Evolutionary conservation across 2,888 invertebrate species (phyloP).

Genomic region (Rhagonycha lutea): DNA sequence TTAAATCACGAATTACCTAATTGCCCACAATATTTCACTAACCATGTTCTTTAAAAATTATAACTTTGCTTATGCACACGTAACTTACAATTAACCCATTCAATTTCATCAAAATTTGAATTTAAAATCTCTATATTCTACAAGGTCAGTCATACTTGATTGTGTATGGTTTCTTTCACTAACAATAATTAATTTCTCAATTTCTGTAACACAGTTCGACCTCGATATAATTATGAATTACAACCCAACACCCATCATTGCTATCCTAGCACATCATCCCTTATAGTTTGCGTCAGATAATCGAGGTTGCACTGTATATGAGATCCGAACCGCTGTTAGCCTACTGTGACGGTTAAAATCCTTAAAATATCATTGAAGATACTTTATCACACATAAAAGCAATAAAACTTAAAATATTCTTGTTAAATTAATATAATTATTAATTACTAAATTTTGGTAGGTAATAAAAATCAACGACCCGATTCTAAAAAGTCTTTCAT

Average conservation of each 20-base stretch:
- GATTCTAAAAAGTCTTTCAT: not conserved
- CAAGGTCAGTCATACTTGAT: not conserved
- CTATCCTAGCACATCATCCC: no score
- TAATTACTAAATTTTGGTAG: not conserved
- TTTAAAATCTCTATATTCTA: not conserved
- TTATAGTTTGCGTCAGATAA: no score
- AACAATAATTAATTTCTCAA: not conserved
- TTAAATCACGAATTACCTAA: conserved; percentile 27
- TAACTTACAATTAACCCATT: not conserved
- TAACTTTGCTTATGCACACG: not conserved
- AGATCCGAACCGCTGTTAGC: not conserved
- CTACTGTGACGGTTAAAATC: not conserved
- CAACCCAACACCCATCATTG: no score
- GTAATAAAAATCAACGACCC: not conserved
- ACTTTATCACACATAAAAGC: not conserved
- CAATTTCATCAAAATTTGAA: not conserved
- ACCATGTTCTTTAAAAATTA: conserved; percentile 10
- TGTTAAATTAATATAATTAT: not conserved
- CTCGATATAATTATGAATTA: no score
- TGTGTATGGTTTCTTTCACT: not conserved
- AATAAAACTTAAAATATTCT: not conserved
- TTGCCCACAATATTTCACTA: conserved; percentile 18
- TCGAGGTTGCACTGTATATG: not conserved
- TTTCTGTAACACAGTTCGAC: no score
- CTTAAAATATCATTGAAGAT: not conserved